Evolutionary conservation across 2,797 vertebrate species (phyloP).

Genomic region (Acanthiza pusilla): DNA sequence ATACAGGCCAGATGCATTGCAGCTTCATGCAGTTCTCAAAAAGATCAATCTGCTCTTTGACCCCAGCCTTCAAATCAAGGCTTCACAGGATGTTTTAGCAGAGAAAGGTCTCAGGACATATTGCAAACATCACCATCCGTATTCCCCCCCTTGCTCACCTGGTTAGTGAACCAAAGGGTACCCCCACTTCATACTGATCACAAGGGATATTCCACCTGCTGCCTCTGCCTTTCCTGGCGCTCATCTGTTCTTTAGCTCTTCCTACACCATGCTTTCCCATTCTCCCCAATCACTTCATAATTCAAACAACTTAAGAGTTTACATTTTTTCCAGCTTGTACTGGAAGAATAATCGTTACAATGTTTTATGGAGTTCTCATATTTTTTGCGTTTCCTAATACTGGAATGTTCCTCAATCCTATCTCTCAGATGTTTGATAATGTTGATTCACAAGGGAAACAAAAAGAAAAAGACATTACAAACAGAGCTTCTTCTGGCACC

Average conservation of each 20-base stretch:
- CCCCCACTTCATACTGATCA: neutral
- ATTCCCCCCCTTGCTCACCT: neutral
- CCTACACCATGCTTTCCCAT: neutral
- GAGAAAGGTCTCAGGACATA: neutral
- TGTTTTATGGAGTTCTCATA: neutral
- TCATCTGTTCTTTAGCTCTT: neutral
- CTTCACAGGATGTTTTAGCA: neutral
- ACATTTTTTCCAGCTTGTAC: neutral
- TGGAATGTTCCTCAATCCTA: neutral
- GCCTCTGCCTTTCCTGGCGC: neutral
- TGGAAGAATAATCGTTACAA: neutral
- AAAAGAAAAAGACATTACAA: neutral
- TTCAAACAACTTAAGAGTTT: neutral
- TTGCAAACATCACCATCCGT: neutral
- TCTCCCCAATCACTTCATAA: neutral
- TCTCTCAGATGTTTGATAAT: neutral
- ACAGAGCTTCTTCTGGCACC: neutral
- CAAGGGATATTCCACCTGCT: neutral
- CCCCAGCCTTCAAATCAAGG: neutral
- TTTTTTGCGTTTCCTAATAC: neutral
- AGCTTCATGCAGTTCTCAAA: neutral
- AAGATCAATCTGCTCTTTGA: neutral
- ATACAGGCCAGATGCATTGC: neutral
- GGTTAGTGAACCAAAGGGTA: neutral
- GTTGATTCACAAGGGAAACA: neutral